These are phyloP conservation scores for Gambusia holbrooki DNA, from an alignment of 2,113 vertebrate species.

Conservation along the genomic window DNA sequence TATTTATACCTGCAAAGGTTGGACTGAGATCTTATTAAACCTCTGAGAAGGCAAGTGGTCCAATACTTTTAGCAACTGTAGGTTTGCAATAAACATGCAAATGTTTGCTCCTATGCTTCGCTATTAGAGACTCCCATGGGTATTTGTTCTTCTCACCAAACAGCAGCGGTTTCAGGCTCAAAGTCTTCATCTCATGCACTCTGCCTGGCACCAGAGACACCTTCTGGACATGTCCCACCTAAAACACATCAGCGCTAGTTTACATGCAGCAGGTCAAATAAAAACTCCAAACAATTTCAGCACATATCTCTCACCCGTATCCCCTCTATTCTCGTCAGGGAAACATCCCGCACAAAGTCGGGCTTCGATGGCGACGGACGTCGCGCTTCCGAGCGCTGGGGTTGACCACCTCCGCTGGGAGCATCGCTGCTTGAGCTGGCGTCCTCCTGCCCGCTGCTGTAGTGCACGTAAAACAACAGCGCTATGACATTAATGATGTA, in stretches of 20 bases:
- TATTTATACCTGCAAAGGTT: too few relatives aligned
- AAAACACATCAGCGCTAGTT: slow-evolving; percentile 3
- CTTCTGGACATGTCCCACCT: slow-evolving; percentile 94
- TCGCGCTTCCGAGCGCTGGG: slow-evolving; percentile 41
- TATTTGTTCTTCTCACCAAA: slow-evolving; percentile 85
- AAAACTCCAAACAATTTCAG: not conserved
- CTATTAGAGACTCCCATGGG: not conserved
- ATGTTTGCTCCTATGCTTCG: too few relatives aligned
- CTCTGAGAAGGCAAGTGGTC: not conserved
- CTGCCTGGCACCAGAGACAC: slow-evolving; percentile 86
- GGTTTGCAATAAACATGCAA: not conserved
- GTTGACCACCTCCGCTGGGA: slow-evolving; percentile 42
- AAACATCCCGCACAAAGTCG: slow-evolving; percentile 54
- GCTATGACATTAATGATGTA: slow-evolving; percentile 94
- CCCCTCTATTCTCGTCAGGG: slow-evolving; percentile 89
- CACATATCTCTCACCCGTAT: slow-evolving; percentile 86
- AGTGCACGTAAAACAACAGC: slow-evolving; percentile 92
- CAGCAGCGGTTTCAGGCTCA: slow-evolving; percentile 94
- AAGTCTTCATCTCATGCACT: slow-evolving; percentile 88
- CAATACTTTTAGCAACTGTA: not conserved
- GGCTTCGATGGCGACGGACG: slow-evolving; percentile 53
- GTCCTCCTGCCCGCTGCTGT: slow-evolving; percentile 84
- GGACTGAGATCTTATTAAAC: too few relatives aligned
- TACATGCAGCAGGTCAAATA: not conserved
- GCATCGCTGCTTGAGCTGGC: slow-evolving; percentile 38